Conservation (phyloP, 2,113 vertebrate genomes). For the Prionailurus viverrinus region DNA sequence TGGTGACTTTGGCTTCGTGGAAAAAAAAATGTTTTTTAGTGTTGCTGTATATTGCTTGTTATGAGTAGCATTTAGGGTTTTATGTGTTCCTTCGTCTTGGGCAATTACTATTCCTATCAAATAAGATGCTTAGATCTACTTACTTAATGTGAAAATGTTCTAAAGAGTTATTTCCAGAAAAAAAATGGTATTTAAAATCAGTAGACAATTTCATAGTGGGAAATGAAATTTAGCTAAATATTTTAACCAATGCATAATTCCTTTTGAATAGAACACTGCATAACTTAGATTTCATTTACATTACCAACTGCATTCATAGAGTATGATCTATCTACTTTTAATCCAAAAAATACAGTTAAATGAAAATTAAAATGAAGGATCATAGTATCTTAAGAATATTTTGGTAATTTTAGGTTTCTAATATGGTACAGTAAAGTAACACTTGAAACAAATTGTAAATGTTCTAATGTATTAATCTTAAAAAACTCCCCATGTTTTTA, state of each 20-base stretch:
- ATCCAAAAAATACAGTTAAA: conserved; percentile 23
- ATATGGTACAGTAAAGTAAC: conserved; percentile 28
- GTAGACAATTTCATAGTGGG: conserved; percentile 25
- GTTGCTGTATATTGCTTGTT: conserved; percentile 59
- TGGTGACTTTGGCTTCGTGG: conserved; percentile 62
- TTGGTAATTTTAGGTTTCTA: conserved; percentile 8
- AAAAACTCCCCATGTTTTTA: conserved; percentile 52
- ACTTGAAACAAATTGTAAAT: conserved; percentile 45
- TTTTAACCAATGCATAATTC: conserved; percentile 29
- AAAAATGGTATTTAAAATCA: conserved; percentile 25
- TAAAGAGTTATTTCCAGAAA: background rate
- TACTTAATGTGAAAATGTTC: conserved; percentile 52
- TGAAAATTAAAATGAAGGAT: background rate
- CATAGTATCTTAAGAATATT: background rate
- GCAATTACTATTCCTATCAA: background rate
- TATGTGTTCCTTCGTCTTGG: background rate
- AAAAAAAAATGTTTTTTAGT: conserved; percentile 43
- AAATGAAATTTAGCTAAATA: conserved; percentile 52
- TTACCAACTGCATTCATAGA: background rate
- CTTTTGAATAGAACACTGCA: conserved; percentile 23
- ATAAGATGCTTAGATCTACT: conserved; percentile 4
- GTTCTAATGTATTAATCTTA: conserved; percentile 38
- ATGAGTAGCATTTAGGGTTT: background rate
- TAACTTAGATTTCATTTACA: conserved; percentile 41
- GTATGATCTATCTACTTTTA: conserved; percentile 54